Percentiles rank a stretch among this genome's conserved stretches.
phyloP scores from a whole-genome alignment of 2,113 vertebrate genomes.

The Tupaia chinensis region DNA sequence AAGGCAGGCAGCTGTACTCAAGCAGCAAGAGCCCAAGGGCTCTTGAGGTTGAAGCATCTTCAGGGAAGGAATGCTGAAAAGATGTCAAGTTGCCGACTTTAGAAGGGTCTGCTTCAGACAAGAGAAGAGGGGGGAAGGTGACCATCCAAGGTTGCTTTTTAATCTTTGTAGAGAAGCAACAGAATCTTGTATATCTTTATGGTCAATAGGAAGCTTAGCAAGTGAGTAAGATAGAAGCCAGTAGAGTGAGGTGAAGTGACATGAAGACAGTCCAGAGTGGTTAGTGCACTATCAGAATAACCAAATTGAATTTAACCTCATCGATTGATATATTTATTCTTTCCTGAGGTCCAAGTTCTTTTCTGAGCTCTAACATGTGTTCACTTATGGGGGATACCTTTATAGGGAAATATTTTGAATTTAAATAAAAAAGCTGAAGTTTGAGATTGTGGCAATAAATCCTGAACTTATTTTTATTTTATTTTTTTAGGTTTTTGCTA shows the following conservation, averaged over 20 bases:
- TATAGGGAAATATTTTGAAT: conserved; percentile 41
- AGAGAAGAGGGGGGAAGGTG: neutral
- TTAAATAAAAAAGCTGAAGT: conserved; percentile 35
- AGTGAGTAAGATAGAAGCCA: neutral
- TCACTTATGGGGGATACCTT: neutral
- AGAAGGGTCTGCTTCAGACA: neutral
- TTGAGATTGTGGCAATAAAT: conserved; percentile 16
- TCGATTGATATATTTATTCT: neutral
- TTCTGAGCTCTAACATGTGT: conserved; percentile 29
- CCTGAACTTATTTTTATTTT: neutral
- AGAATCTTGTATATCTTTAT: neutral
- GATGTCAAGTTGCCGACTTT: neutral
- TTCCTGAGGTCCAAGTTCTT: neutral
- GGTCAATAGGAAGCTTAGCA: neutral
- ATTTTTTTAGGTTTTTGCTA: too few species aligned
- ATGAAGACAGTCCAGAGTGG: neutral
- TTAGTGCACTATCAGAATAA: neutral
- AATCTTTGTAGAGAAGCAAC: neutral
- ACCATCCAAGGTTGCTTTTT: neutral
- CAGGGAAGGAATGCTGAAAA: neutral
- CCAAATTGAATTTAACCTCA: neutral
- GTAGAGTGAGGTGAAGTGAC: neutral
- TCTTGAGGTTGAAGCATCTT: neutral
- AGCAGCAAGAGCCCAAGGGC: neutral
- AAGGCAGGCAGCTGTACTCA: neutral